phyloP scores from a whole-genome alignment of 2,113 vertebrate species.

The Uropsilus gracilis region DNA sequence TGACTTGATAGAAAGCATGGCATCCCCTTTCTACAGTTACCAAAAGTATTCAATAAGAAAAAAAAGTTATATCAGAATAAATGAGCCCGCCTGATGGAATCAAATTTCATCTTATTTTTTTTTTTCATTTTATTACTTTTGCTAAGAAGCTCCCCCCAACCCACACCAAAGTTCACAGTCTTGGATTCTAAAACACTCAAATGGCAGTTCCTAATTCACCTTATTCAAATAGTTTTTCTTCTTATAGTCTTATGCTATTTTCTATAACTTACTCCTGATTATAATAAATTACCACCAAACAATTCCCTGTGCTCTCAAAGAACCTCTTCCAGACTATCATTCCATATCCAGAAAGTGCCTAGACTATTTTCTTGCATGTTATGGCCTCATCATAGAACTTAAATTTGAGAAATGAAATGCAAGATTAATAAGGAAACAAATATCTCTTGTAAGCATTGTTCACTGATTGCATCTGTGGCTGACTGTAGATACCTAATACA shows the following conservation, averaged over 20 bases:
- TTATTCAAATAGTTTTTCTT: constrained; percentile 34
- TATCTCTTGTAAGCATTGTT: not conserved
- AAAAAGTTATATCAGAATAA: constrained; percentile 40
- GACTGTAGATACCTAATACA: not conserved
- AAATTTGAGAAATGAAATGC: not conserved
- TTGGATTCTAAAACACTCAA: not conserved
- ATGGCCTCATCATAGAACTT: not conserved
- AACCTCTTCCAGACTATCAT: not conserved
- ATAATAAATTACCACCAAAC: not conserved
- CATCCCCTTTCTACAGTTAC: not conserved
- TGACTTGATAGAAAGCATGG: not conserved
- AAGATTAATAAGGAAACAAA: not conserved
- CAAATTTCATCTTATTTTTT: not conserved
- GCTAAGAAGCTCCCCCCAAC: too few species aligned
- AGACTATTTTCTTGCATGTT: not conserved
- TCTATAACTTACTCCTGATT: not conserved
- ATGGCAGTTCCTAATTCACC: not conserved
- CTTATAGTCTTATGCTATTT: not conserved
- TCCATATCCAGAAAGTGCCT: not conserved
- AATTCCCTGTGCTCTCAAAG: not conserved
- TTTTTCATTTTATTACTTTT: constrained; percentile 55
- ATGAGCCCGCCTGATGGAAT: constrained; percentile 48
- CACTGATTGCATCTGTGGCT: not conserved
- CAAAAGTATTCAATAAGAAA: not conserved
- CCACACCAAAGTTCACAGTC: too few species aligned